Conservation (phyloP, 2,797 vertebrate genomes). For the Apogon hyalosoma region DNA sequence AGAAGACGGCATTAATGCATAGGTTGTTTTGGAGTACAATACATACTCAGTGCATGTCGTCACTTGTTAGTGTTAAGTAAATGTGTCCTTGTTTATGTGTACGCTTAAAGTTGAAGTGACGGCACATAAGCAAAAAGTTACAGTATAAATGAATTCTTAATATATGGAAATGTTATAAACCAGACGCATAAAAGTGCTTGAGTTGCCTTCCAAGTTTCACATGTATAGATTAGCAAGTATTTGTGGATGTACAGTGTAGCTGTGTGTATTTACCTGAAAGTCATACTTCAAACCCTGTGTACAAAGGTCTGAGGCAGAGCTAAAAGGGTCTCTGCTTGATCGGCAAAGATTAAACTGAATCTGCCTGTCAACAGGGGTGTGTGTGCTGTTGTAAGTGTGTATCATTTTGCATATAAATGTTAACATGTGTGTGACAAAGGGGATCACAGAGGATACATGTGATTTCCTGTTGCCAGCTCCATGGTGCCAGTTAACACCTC, state of each 20-base stretch:
- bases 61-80: not conserved
- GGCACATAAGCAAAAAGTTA: too few relatives aligned
- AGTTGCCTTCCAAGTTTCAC: too few relatives aligned
- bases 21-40: not conserved
- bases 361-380: conserved; percentile 36
- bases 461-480: conserved; percentile 18
- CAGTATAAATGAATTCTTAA: too few relatives aligned
- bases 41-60: not conserved
- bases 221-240: too few relatives aligned
- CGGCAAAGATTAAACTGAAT: conserved; percentile 31
- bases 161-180: too few relatives aligned
- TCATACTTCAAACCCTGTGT: conserved; percentile 17
- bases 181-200: too few relatives aligned
- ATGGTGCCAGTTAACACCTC: conserved; percentile 33
- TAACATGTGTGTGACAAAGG: conserved; percentile 2
- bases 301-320: conserved; percentile 12
- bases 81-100: too few relatives aligned
- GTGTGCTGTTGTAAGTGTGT: not conserved
- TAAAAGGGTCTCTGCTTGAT: conserved; percentile 21
- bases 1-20: not conserved
- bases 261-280: conserved; percentile 21
- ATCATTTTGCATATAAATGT: not conserved
- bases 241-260: too few relatives aligned
- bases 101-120: too few relatives aligned
- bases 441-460: conserved; percentile 30